These are phyloP conservation scores for Capromys pilorides DNA, from an alignment of 2,797 vertebrate species.

Conservation along the genomic window DNA sequence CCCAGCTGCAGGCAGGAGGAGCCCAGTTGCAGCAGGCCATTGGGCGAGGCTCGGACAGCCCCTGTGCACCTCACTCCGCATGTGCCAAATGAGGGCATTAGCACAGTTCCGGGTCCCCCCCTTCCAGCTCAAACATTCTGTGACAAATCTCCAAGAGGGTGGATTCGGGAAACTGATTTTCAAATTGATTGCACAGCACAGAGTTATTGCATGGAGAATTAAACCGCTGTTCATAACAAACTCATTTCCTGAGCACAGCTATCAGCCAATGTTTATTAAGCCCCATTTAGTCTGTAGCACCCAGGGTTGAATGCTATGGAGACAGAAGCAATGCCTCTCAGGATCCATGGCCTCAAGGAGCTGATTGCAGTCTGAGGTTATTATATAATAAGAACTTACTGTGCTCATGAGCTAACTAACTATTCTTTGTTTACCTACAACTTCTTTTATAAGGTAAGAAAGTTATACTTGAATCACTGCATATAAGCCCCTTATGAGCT, in stretches of 20 bases:
- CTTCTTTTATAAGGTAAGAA: constrained; percentile 21
- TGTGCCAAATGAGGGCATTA: constrained; percentile 51
- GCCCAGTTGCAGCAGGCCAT: neutral
- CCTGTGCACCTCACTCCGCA: neutral
- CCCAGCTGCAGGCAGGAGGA: accelerated
- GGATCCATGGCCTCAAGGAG: neutral
- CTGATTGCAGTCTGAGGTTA: constrained; percentile 61
- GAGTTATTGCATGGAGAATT: constrained; percentile 54
- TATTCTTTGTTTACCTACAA: constrained; percentile 44
- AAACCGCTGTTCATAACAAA: constrained; percentile 46
- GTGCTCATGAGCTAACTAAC: constrained; percentile 50
- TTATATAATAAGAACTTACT: constrained; percentile 55
- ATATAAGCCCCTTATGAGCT: neutral
- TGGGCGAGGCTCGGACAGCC: neutral
- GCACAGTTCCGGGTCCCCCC: neutral
- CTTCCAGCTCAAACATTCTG: constrained; percentile 20
- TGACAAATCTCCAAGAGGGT: constrained; percentile 53
- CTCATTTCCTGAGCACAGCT: constrained; percentile 71
- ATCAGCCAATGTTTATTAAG: constrained; percentile 57
- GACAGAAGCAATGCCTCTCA: constrained; percentile 31
- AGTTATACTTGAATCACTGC: neutral
- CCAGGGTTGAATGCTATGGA: neutral
- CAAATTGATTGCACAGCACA: constrained; percentile 24
- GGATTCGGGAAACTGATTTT: constrained; percentile 57
- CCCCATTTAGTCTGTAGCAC: constrained; percentile 51